These are phyloP conservation scores for Orgyia antiqua DNA, from an alignment of 2,888 invertebrate species.

Conservation along the genomic window DNA sequence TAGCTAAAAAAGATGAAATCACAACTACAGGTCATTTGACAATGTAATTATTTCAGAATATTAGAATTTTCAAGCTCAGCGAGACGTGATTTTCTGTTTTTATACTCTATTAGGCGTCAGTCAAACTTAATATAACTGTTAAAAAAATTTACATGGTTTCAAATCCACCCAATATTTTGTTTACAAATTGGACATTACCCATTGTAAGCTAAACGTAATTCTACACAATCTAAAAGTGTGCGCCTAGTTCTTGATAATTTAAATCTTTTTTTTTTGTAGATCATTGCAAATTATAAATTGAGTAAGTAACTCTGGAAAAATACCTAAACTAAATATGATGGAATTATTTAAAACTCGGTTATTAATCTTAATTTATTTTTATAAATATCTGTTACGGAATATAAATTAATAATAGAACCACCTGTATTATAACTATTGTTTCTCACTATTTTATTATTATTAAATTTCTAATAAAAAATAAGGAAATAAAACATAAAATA, in stretches of 20 bases:
- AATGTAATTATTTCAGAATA: no score
- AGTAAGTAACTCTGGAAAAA: conserved; percentile 27
- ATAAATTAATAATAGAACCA: conserved; percentile 51
- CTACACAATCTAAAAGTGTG: conserved; percentile 36
- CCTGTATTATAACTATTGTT: conserved; percentile 49
- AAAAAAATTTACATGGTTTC: no score
- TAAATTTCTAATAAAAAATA: conserved; percentile 12
- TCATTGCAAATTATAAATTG: conserved; percentile 17
- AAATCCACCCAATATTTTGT: not conserved
- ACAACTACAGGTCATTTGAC: no score
- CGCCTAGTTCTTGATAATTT: conserved; percentile 31
- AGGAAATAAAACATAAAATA: conserved; percentile 51
- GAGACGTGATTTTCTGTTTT: no score
- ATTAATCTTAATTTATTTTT: conserved; percentile 26
- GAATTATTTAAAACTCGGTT: conserved; percentile 27
- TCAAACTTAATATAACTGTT: no score
- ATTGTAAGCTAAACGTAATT: conserved; percentile 23
- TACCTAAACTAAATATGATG: conserved; percentile 30
- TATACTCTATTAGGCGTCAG: no score
- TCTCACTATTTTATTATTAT: conserved; percentile 63
- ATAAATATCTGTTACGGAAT: conserved; percentile 24
- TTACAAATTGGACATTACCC: conserved; percentile 27
- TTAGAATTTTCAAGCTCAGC: no score
- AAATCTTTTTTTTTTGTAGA: conserved; percentile 20
- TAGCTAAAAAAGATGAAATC: no score